Conservation (phyloP, 2,113 vertebrate genomes). For the Mus musculus region DNA sequence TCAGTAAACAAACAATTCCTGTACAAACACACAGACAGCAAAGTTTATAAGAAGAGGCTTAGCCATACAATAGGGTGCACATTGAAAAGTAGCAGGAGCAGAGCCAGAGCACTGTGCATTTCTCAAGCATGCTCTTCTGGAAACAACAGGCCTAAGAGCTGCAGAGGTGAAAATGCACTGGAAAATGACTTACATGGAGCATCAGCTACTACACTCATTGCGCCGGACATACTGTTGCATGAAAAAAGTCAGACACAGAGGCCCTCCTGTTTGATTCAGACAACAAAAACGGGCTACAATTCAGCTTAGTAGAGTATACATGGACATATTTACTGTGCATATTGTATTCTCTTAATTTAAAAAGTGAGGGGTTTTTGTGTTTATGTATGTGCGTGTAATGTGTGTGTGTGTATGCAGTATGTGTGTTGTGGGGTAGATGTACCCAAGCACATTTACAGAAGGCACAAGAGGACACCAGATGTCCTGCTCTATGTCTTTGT, state of each 20-base stretch:
- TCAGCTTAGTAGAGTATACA: neutral
- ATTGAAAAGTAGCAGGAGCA: constrained; percentile 91
- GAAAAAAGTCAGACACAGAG: neutral
- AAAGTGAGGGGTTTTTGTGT: neutral
- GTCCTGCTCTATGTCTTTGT: neutral
- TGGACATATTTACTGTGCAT: neutral
- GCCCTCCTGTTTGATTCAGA: neutral
- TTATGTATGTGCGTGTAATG: neutral
- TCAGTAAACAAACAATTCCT: constrained; percentile 93
- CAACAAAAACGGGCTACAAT: neutral
- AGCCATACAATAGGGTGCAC: constrained; percentile 93
- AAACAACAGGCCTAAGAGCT: no score
- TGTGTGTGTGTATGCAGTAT: neutral
- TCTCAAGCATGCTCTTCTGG: constrained; percentile 35
- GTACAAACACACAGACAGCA: constrained; percentile 90
- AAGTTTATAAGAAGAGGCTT: constrained; percentile 86
- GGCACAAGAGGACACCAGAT: neutral
- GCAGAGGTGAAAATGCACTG: constrained; percentile 49
- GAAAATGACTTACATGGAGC: neutral
- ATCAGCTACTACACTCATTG: neutral
- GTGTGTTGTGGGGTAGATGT: neutral
- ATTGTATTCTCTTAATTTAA: neutral
- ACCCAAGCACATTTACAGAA: neutral
- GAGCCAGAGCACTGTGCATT: neutral
- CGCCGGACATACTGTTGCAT: neutral